These are phyloP conservation scores for Saimiri boliviensis DNA, from an alignment of 2,113 vertebrate species.

Conservation along the genomic window DNA sequence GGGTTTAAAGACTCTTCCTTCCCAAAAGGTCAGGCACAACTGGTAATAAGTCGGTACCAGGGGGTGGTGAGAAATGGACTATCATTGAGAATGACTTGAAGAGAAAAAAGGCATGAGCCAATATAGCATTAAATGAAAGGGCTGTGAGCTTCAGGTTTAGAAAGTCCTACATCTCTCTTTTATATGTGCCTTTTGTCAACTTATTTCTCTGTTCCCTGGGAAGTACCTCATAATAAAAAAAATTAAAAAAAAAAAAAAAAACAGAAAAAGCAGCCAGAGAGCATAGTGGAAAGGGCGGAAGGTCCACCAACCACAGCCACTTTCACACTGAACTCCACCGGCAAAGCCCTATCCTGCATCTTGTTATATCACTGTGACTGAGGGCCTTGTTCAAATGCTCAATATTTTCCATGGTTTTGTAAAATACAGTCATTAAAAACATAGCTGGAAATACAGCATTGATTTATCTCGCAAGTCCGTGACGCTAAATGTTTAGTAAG, in stretches of 20 bases:
- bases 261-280: background rate
- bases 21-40: background rate
- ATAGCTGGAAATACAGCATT: background rate
- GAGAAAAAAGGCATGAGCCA: background rate
- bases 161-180: background rate
- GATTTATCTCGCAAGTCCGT: background rate
- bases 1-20: background rate
- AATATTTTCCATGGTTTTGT: background rate
- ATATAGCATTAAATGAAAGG: background rate
- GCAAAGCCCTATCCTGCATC: background rate
- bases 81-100: background rate
- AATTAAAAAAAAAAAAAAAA: too few relatives aligned
- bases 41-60: background rate
- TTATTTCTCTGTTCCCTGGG: background rate
- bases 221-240: conserved; percentile 19
- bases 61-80: background rate
- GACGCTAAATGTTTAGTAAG: background rate
- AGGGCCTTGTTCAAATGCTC: background rate
- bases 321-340: background rate
- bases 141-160: background rate
- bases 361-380: background rate
- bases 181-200: background rate
- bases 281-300: background rate
- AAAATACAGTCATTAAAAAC: background rate
- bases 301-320: background rate